Percentiles rank a stretch among this genome's conserved stretches.
Evolutionary conservation across 2,797 vertebrate genomes (phyloP).

Genomic region (Okamejei kenojei): DNA sequence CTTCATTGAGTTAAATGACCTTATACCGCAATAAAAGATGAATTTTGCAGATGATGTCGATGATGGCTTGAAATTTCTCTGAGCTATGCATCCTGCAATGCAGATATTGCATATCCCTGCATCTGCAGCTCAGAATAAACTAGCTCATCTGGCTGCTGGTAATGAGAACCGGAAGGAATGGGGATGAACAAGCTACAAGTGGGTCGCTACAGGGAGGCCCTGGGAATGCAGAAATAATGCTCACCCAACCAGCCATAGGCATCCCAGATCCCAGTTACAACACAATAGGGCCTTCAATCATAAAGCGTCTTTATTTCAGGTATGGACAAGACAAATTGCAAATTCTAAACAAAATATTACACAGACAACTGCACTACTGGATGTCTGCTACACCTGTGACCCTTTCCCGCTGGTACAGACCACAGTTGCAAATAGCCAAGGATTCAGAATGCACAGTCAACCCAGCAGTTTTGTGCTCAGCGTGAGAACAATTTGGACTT

Average conservation of each 20-base stretch:
- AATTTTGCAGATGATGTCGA: not conserved
- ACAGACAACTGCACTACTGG: not conserved
- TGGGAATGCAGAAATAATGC: not conserved
- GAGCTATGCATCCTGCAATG: too few relatives aligned
- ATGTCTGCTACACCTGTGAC: not conserved
- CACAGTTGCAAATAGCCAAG: not conserved
- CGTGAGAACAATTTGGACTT: not conserved
- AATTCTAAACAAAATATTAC: not conserved
- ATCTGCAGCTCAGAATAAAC: not conserved
- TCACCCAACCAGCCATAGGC: not conserved
- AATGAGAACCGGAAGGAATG: not conserved
- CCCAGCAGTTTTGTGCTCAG: not conserved
- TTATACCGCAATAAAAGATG: not conserved
- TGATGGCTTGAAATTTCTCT: not conserved
- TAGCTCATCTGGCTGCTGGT: not conserved
- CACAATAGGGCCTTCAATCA: not conserved
- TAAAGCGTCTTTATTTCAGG: slow-evolving; percentile 7
- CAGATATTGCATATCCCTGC: not conserved
- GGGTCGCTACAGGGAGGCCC: not conserved
- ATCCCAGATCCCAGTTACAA: not conserved
- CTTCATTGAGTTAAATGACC: too few relatives aligned
- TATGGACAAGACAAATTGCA: not conserved
- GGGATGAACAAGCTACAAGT: not conserved
- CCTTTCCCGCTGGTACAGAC: not conserved
- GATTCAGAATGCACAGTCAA: not conserved